These are phyloP conservation scores for Lota lota DNA, from an alignment of 2,113 vertebrate genomes.

Conservation along the genomic window DNA sequence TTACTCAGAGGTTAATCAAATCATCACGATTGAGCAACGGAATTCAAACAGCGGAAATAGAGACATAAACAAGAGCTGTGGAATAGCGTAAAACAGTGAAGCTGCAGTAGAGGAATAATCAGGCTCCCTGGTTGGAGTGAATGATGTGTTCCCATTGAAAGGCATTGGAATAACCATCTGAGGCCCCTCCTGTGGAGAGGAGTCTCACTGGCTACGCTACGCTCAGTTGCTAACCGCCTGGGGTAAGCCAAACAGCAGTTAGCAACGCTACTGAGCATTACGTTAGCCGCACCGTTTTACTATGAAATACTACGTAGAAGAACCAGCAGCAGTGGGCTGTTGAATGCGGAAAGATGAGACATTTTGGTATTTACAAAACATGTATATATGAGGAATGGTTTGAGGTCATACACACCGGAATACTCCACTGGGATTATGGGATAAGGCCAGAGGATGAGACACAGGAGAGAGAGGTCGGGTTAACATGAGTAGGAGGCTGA, in stretches of 20 bases:
- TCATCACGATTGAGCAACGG: background rate
- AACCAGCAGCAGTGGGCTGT: constrained; percentile 26
- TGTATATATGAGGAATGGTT: constrained; percentile 38
- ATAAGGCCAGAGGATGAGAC: constrained; percentile 84
- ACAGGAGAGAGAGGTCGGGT: constrained; percentile 78
- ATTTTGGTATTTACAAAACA: background rate
- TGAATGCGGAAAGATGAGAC: constrained; percentile 2
- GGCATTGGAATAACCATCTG: too few species aligned
- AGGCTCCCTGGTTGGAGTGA: background rate
- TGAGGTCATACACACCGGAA: constrained; percentile 96
- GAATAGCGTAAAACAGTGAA: too few species aligned
- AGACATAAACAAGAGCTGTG: constrained; percentile 24
- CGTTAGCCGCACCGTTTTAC: constrained; percentile 3
- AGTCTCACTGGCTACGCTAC: background rate
- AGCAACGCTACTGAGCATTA: constrained; percentile 17
- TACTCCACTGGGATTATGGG: constrained; percentile 95
- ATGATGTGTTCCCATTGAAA: background rate
- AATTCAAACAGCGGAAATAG: constrained; percentile 7
- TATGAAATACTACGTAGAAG: constrained; percentile 12
- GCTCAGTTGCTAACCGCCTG: background rate
- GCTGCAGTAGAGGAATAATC: too few species aligned
- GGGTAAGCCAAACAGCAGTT: constrained; percentile 2
- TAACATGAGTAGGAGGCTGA: constrained; percentile 53
- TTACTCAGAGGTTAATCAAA: constrained; percentile 24
- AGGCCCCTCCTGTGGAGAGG: too few species aligned